Conservation (phyloP, 2,113 vertebrate species). For the Phainopepla nitens region DNA sequence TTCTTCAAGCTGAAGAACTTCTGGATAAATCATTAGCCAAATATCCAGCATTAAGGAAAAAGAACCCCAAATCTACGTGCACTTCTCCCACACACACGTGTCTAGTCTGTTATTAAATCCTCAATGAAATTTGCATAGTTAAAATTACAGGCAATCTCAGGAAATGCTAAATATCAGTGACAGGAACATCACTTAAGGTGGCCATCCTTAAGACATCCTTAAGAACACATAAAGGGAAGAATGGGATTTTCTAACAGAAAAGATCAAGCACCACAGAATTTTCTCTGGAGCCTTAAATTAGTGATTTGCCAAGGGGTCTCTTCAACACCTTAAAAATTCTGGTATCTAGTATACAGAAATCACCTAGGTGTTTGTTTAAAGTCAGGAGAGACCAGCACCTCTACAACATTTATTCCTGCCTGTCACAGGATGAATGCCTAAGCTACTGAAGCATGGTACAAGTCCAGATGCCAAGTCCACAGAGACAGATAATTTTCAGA, state of each 20-base stretch:
- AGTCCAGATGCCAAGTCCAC: background rate
- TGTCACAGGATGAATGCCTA: background rate
- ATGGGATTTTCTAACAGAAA: background rate
- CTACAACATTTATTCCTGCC: background rate
- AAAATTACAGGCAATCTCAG: background rate
- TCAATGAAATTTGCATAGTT: conserved; percentile 28
- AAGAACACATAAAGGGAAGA: background rate
- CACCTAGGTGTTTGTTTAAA: background rate
- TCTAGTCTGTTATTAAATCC: conserved; percentile 21
- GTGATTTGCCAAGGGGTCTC: background rate
- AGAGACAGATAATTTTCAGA: background rate
- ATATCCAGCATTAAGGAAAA: background rate
- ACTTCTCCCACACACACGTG: background rate
- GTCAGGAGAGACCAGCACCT: background rate
- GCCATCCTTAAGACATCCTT: background rate
- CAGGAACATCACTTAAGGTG: background rate
- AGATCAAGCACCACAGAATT: background rate
- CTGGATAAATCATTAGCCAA: background rate
- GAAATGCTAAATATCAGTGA: background rate
- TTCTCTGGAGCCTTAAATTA: background rate
- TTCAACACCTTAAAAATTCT: background rate
- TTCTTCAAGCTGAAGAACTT: background rate
- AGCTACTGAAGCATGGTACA: background rate
- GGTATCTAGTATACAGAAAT: background rate
- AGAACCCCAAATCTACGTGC: background rate